Base-by-base conservation (phyloP, 1,140 invertebrate genomes). In the Zaprionus vittiger region DNA sequence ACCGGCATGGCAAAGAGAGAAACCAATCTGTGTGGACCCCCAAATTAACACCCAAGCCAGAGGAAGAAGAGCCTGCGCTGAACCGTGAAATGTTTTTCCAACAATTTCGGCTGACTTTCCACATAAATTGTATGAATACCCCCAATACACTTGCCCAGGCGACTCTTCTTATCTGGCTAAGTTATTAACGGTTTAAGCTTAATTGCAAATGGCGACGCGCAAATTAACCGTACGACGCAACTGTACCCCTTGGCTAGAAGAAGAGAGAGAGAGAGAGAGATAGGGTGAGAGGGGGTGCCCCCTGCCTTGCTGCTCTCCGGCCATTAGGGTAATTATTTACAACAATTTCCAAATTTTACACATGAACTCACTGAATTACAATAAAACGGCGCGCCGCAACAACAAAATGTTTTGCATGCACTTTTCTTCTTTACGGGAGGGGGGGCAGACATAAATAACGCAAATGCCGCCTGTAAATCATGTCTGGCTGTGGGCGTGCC, bases 101-200 rank as follows among this genome's bases (percentile, higher is more conserved):
- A 80, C 64, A 77, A 68, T 77, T 84, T 52, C 49, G 49, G 52
- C 67, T 66, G 62, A 75, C 26, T 74, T 37, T 64, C 68, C 54
- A 34, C 74, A 73, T 72, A 72, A 89, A 87, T 87, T 67, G 24
- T 70, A 71, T 64, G 72, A 57, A 68, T 44, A 64, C 49, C 26
- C 57, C 22, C 73, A 64, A 64, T 66, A 64, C 60, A 64, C 31
- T 11, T 34, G 31, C 31, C 31, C 69, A 64, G 54, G 54, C 54
- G 74, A 54, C 62, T 81, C 79, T 90, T 81, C 79, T 90, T 89
- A 89, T 89, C 84, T 90, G 77, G 70, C 85, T 89, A 60, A 90
- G 84, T 90, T 89, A 89, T 90, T 84, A 89, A 89, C 84, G 85
- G 79, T 89, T 89, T 90, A 90, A 83, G 81, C 84, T 89, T 89